Evolutionary conservation across 1,140 invertebrate genomes (phyloP).

Genomic region (Globodera ellingtonae): DNA sequence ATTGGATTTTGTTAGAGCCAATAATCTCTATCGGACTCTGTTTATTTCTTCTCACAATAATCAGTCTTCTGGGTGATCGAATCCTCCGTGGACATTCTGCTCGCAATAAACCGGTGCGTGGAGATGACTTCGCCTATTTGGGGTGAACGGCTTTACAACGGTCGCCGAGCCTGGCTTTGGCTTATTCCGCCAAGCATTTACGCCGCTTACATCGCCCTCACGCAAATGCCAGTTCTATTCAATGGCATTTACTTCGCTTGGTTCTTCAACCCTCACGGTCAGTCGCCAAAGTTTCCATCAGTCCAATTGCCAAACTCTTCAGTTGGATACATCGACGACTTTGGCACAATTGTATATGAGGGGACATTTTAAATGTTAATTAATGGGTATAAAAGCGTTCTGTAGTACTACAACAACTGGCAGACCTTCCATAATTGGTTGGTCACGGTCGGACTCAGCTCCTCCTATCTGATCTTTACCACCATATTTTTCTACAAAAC

Average conservation of each 20-base stretch:
- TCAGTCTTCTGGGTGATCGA: conserved; percentile 31
- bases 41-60: neutral
- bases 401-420: conserved; percentile 25
- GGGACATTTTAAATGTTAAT: neutral
- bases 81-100: conserved; percentile 19
- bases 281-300: neutral
- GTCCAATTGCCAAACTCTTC: neutral
- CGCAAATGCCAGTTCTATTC: conserved; percentile 24
- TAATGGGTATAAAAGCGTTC: neutral
- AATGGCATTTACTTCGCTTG: conserved; percentile 31
- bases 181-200: conserved; percentile 14
- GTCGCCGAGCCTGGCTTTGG: conserved; percentile 19
- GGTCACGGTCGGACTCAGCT: conserved; percentile 15
- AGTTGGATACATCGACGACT: conserved; percentile 31
- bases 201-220: conserved; percentile 20
- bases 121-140: conserved; percentile 26
- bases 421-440: conserved; percentile 31
- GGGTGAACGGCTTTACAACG: conserved; percentile 17
- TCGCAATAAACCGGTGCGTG: conserved; percentile 29
- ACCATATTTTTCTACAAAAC: conserved; percentile 15
- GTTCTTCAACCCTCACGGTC: conserved; percentile 36
- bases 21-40: neutral
- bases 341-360: conserved; percentile 19
- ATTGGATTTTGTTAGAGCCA: conserved; percentile 20
- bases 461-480: conserved; percentile 22